Conservation (phyloP, 1,140 invertebrate species). For the Saxidomus purpurata region DNA sequence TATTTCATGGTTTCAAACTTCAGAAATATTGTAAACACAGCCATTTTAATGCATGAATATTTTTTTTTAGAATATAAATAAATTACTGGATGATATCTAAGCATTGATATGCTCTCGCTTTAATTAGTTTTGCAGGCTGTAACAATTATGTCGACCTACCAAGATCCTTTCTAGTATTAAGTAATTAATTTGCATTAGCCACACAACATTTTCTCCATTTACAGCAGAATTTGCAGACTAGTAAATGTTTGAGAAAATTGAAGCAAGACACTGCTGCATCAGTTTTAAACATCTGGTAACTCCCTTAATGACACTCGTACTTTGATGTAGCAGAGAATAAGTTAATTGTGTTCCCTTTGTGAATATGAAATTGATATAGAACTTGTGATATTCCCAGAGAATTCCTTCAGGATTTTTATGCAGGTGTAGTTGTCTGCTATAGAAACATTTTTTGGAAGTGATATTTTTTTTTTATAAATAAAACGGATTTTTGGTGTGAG, state of each 20-base stretch:
- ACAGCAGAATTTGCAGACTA: background rate
- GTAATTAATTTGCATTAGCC: too few relatives aligned
- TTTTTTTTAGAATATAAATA: too few relatives aligned
- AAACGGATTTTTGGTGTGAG: background rate
- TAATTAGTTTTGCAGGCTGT: too few relatives aligned
- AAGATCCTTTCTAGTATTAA: too few relatives aligned
- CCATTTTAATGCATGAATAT: too few relatives aligned
- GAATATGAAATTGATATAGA: slow-evolving; percentile 22
- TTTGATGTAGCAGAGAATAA: background rate
- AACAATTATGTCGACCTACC: too few relatives aligned
- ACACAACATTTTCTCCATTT: too few relatives aligned
- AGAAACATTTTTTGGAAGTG: background rate
- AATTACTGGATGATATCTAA: too few relatives aligned
- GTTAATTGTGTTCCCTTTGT: slow-evolving; percentile 26
- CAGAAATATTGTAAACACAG: too few relatives aligned
- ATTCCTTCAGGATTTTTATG: background rate
- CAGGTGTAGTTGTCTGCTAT: slow-evolving; percentile 10
- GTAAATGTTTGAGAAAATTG: background rate
- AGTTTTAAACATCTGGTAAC: slow-evolving; percentile 28
- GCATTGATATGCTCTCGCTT: too few relatives aligned
- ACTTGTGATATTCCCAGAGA: background rate
- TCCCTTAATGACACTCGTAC: slow-evolving; percentile 11
- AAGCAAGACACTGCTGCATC: background rate
- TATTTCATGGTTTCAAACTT: too few relatives aligned
- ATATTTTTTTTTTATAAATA: background rate